These are phyloP conservation scores for Etia nguti DNA, from an alignment of 2,113 vertebrate genomes.

Conservation along the genomic window DNA sequence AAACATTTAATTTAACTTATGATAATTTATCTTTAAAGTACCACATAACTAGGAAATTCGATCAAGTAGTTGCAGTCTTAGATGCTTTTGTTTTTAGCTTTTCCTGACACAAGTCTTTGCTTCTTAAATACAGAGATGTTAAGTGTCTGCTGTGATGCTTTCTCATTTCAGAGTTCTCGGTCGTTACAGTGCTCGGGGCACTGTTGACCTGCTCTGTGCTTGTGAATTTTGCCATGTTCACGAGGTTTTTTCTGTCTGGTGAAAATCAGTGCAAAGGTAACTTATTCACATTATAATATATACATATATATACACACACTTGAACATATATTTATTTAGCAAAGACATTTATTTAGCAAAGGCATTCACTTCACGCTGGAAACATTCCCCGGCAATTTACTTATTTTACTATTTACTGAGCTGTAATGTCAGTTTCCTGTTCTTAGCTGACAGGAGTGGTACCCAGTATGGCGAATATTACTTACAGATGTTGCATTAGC, in stretches of 20 bases:
- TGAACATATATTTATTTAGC: no score
- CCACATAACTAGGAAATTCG: fast-evolving
- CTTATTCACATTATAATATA: not conserved
- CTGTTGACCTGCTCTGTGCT: conserved; percentile 10
- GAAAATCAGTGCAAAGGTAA: not conserved
- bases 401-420: no score
- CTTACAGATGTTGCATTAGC: no score
- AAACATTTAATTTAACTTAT: not conserved
- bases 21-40: not conserved
- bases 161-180: not conserved
- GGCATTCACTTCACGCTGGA: no score
- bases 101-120: not conserved
- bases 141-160: not conserved
- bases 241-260: not conserved
- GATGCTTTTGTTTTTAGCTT: fast-evolving
- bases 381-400: no score
- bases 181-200: not conserved
- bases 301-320: not conserved
- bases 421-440: no score
- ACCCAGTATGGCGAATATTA: no score
- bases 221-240: not conserved
- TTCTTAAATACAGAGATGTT: not conserved
- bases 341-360: no score
- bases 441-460: no score
- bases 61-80: not conserved